Evolutionary conservation across 2,888 invertebrate species (phyloP).

Genomic region (Ernsta delagoae): DNA sequence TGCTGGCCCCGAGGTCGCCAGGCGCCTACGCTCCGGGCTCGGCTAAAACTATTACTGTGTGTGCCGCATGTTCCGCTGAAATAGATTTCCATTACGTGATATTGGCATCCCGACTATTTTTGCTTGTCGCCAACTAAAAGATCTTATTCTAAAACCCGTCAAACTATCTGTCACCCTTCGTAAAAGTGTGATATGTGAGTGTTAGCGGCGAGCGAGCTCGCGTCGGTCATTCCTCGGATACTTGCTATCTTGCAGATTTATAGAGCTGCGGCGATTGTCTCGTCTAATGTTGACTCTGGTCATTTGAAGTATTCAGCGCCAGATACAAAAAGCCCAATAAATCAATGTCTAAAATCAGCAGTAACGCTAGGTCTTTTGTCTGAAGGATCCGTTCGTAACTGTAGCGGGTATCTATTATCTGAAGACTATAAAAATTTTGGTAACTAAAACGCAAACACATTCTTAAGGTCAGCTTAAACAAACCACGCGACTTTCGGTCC

Average conservation of each 20-base stretch:
- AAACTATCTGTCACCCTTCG: slow-evolving; percentile 49
- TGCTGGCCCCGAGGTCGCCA: slow-evolving; percentile 75
- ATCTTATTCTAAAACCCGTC: slow-evolving; percentile 44
- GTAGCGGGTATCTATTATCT: neutral
- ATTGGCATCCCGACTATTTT: slow-evolving; percentile 76
- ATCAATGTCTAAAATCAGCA: slow-evolving; percentile 62
- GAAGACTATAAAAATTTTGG: slow-evolving; percentile 4
- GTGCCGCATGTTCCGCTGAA: slow-evolving; percentile 72
- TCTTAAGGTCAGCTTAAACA: slow-evolving; percentile 2
- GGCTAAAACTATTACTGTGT: slow-evolving; percentile 73
- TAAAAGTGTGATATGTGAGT: slow-evolving; percentile 59
- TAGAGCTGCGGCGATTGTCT: slow-evolving; percentile 27
- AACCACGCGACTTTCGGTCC: slow-evolving; percentile 26
- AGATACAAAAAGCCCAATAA: slow-evolving; percentile 63
- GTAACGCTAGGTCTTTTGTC: slow-evolving; percentile 58
- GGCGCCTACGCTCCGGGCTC: slow-evolving; percentile 79
- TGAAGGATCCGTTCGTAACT: slow-evolving; percentile 45
- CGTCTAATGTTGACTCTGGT: slow-evolving; percentile 35
- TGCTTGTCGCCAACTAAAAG: slow-evolving; percentile 67
- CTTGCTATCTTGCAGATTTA: slow-evolving; percentile 8
- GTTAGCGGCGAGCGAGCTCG: slow-evolving; percentile 41
- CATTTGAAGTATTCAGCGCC: slow-evolving; percentile 53
- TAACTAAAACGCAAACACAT: slow-evolving; percentile 9
- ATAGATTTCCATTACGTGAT: slow-evolving; percentile 75
- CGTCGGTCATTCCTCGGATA: slow-evolving; percentile 33